Percentiles rank a stretch among this genome's conserved stretches.
Evolutionary conservation across 2,797 vertebrate genomes (phyloP).

Genomic region (Onychomys arenicola): DNA sequence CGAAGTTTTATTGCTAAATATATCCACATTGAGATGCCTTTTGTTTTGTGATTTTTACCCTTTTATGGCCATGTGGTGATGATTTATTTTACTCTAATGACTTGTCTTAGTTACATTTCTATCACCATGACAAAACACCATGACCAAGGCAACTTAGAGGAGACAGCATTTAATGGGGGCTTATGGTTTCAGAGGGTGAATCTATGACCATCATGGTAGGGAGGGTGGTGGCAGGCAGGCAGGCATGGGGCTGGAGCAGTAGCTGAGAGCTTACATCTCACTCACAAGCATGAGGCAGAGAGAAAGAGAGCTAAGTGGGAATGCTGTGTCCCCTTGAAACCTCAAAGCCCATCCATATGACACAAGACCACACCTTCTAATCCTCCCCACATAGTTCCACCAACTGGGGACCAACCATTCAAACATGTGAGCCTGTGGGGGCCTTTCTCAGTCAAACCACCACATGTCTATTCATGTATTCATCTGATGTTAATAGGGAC

Average conservation of each 20-base stretch:
- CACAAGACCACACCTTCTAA: neutral
- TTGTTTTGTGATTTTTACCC: neutral
- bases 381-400: neutral
- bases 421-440: neutral
- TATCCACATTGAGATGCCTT: neutral
- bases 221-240: neutral
- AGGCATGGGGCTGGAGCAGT: neutral
- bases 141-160: neutral
- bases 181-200: neutral
- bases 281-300: neutral
- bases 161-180: neutral
- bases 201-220: neutral
- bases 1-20: constrained; percentile 3
- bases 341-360: neutral
- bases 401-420: neutral
- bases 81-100: neutral
- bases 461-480: neutral
- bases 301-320: neutral
- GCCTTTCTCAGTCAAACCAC: neutral
- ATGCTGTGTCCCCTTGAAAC: neutral
- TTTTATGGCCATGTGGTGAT: constrained; percentile 3
- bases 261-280: neutral
- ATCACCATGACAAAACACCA: neutral
- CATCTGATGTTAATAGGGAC: neutral
- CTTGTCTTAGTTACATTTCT: neutral